These are phyloP conservation scores for Tethea ocularis DNA, from an alignment of 2,888 invertebrate genomes.

Conservation along the genomic window DNA sequence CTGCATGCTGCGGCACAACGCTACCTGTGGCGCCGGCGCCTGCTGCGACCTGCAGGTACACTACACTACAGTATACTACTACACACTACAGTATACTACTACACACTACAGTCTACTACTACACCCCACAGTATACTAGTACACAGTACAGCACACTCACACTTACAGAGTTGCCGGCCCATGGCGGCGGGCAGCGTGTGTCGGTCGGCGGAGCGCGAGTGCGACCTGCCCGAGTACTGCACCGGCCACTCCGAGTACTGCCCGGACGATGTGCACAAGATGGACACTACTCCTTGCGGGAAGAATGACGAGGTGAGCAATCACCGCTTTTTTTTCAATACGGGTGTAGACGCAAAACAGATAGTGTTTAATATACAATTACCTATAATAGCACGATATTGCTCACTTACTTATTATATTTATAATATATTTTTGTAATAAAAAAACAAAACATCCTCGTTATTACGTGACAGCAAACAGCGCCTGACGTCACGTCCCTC, in stretches of 20 bases:
- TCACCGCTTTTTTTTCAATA: background rate
- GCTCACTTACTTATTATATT: no score
- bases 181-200: constrained; percentile 89
- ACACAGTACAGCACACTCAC: background rate
- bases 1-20: constrained; percentile 93
- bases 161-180: constrained; percentile 1
- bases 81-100: background rate
- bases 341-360: no score
- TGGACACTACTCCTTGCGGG: constrained; percentile 93
- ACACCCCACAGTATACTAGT: background rate
- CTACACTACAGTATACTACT: background rate
- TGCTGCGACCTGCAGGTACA: constrained; percentile 91
- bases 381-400: no score
- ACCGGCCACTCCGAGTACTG: constrained; percentile 97
- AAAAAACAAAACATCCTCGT: no score
- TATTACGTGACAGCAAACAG: no score
- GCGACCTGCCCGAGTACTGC: constrained; percentile 98
- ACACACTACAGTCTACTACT: background rate
- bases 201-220: constrained; percentile 92
- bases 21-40: constrained; percentile 97
- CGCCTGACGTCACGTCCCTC: no score
- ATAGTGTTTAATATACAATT: no score
- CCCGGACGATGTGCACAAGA: constrained; percentile 94
- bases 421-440: no score
- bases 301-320: background rate